phyloP scores from a whole-genome alignment of 2,888 invertebrate genomes.

The Brassicogethes aeneus region DNA sequence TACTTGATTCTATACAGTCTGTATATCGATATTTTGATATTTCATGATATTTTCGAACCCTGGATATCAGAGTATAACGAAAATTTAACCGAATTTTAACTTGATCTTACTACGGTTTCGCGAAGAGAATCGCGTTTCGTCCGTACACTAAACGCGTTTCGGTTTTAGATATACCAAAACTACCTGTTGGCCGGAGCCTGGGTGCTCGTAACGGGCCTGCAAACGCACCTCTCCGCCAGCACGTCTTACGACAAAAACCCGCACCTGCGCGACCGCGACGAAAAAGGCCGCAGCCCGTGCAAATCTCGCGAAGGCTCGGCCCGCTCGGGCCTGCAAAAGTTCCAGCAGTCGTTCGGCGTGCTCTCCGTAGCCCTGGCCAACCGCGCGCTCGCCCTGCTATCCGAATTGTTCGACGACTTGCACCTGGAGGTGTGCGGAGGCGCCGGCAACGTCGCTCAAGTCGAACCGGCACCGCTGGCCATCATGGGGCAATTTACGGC shows the following conservation, averaged over 20 bases:
- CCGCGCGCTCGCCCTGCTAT: conserved; percentile 69
- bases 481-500: conserved; percentile 58
- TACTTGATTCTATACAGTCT: too few relatives aligned
- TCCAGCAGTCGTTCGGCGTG: conserved; percentile 82
- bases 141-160: too few relatives aligned
- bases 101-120: too few relatives aligned
- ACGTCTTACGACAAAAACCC: conserved; percentile 40
- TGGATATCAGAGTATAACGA: too few relatives aligned
- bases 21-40: too few relatives aligned
- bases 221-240: conserved; percentile 66
- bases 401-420: conserved; percentile 66
- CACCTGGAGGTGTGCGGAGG: conserved; percentile 58
- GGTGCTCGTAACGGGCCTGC: conserved; percentile 79
- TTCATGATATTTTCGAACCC: too few relatives aligned
- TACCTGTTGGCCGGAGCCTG: conserved; percentile 82
- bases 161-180: conserved; percentile 78
- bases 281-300: conserved; percentile 51
- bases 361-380: conserved; percentile 83
- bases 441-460: conserved; percentile 28
- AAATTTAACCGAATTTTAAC: too few relatives aligned
- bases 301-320: conserved; percentile 49
- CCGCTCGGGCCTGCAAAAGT: conserved; percentile 61
- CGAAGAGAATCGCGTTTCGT: too few relatives aligned
- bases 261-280: conserved; percentile 41
- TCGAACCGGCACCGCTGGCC: conserved; percentile 53